Evolutionary conservation across 2,888 invertebrate genomes (phyloP).

Genomic region (Patella ulyssiponensis): DNA sequence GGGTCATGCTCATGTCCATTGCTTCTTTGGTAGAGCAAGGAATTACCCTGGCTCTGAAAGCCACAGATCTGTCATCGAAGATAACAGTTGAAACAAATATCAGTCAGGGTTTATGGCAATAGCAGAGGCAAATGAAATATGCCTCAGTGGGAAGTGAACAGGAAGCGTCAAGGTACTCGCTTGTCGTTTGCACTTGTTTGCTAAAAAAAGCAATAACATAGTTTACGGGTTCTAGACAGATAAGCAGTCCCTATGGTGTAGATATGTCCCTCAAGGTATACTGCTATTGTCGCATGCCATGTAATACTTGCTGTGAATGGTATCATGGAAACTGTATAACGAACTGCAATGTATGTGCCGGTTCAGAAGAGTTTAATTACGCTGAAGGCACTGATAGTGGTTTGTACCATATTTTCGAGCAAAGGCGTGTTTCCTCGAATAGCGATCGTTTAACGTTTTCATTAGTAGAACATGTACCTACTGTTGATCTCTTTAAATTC

Average conservation of each 20-base stretch:
- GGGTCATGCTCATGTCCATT: not conserved
- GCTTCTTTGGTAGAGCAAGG: not conserved
- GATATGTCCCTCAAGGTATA: not conserved
- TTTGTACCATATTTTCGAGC: too few species aligned
- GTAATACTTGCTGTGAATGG: too few species aligned
- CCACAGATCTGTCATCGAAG: not conserved
- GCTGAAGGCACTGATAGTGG: too few species aligned
- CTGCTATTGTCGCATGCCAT: too few species aligned
- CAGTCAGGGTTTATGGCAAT: slow-evolving; percentile 1
- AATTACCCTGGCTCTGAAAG: not conserved
- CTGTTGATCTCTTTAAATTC: too few species aligned
- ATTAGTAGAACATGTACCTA: too few species aligned
- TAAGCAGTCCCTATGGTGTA: not conserved
- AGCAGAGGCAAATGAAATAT: slow-evolving; percentile 2
- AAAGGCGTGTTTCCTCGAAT: too few species aligned
- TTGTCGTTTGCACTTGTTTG: not conserved
- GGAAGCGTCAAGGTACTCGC: not conserved
- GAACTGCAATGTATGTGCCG: not conserved
- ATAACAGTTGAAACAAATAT: not conserved
- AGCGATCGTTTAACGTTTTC: too few species aligned
- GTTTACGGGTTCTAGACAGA: not conserved
- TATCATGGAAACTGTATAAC: too few species aligned
- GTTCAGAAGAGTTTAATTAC: too few species aligned
- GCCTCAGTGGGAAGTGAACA: not conserved
- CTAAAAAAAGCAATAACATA: not conserved